These are phyloP conservation scores for Caenorhabditis latens DNA, from an alignment of 1,140 invertebrate genomes.

Conservation along the genomic window DNA sequence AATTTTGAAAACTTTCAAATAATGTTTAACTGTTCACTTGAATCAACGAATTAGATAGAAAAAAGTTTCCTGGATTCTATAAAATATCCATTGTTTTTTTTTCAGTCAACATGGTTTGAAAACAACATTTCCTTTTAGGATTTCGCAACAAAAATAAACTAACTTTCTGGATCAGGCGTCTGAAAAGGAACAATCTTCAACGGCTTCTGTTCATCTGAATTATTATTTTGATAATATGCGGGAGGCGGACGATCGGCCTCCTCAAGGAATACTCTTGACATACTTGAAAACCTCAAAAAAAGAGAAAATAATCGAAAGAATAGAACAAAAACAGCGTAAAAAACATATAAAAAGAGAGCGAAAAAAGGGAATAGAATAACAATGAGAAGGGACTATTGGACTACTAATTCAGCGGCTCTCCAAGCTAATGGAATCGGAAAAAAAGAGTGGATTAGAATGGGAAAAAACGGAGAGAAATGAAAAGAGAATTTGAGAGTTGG, in stretches of 20 bases:
- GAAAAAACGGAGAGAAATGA: too few relatives aligned
- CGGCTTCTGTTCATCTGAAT: conserved; percentile 13
- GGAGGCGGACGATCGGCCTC: conserved; percentile 35
- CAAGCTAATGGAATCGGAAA: conserved; percentile 22
- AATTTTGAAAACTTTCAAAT: too few relatives aligned
- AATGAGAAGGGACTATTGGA: conserved; percentile 28
- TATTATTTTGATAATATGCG: conserved; percentile 49
- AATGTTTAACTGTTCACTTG: too few relatives aligned
- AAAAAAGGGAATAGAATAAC: conserved; percentile 14
- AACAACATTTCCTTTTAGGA: not conserved
- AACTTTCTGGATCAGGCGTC: conserved; percentile 44
- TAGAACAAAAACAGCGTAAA: too few relatives aligned
- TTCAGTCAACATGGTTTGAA: too few relatives aligned
- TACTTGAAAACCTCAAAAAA: conserved; percentile 27
- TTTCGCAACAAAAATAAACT: not conserved
- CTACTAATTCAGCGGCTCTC: conserved; percentile 13
- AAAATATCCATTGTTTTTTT: not conserved
- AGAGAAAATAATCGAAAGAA: not conserved
- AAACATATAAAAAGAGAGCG: too few relatives aligned
- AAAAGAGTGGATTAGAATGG: not conserved
- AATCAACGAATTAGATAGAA: too few relatives aligned
- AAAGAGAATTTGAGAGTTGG: not conserved
- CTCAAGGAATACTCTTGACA: conserved; percentile 54
- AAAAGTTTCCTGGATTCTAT: too few relatives aligned
- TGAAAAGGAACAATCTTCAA: conserved; percentile 45